Evolutionary conservation across 2,888 invertebrate species (phyloP).

Genomic region (Gymnoscelis rufifasciata): DNA sequence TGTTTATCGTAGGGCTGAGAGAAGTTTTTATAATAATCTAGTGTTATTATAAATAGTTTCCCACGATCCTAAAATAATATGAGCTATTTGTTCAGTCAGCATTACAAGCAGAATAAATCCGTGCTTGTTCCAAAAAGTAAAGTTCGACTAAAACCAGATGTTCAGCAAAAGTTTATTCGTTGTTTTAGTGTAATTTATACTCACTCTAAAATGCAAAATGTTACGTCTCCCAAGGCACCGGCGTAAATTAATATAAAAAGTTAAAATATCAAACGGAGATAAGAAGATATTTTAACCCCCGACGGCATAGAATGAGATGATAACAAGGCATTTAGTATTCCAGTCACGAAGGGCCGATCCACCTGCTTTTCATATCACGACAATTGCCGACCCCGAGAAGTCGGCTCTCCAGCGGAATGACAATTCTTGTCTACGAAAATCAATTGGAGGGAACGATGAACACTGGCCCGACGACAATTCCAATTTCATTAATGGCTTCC

Average conservation of each 20-base stretch:
- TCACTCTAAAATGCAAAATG: constrained; percentile 26
- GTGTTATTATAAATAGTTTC: not conserved
- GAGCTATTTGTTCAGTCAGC: not conserved
- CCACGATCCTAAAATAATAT: not conserved
- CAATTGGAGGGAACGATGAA: constrained; percentile 65
- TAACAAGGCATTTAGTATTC: constrained; percentile 73
- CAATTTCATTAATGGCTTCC: constrained; percentile 71
- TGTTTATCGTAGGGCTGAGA: too few relatives aligned
- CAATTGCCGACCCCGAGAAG: constrained; percentile 69
- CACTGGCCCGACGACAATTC: constrained; percentile 57
- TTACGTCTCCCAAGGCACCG: constrained; percentile 32
- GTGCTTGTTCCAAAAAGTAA: constrained; percentile 3
- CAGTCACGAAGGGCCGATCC: constrained; percentile 63
- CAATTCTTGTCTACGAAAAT: constrained; percentile 73
- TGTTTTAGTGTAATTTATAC: constrained; percentile 15
- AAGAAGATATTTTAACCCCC: constrained; percentile 60
- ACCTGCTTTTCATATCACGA: constrained; percentile 77
- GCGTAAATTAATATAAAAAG: constrained; percentile 52
- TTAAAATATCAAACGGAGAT: constrained; percentile 53
- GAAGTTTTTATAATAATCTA: not conserved
- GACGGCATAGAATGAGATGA: constrained; percentile 63
- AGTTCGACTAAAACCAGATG: constrained; percentile 5
- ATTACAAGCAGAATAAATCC: constrained; percentile 6
- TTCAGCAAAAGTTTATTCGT: constrained; percentile 8
- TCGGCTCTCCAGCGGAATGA: constrained; percentile 64